Evolutionary conservation across 2,888 invertebrate species (phyloP), one percentile per base, ranked within the genome.

Genomic region (Torymus auratus): DNA sequence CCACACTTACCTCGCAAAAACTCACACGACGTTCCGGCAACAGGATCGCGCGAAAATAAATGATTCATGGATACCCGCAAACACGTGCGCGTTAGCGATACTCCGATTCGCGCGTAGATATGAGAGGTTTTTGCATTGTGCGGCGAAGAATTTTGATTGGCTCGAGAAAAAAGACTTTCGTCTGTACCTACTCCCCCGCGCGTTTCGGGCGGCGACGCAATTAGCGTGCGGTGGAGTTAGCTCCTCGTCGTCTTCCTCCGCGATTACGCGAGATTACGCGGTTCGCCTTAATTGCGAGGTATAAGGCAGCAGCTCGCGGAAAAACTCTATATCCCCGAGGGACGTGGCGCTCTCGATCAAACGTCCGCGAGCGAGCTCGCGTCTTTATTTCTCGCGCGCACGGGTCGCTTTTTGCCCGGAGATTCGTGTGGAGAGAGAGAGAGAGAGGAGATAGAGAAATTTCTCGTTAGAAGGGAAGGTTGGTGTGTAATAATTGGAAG

Each of bases 61-160:
- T 75, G 74, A 52, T 67, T 67, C 74, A 67, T 67, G 67, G 74
- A 60, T 67, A 60, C 64, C 20, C 20, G 1, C 20, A 20, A 1
- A 20, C 20, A 20, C 20, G 2, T 2, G 60, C 23, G 74, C 58
- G 74, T 65, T 20, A 50, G 56, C 17, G 41, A 20, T 20, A 1
- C 15, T 55, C 41, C 64, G 23, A 61, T 71, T 50, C 15, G 1
- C 64, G 15, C 53, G 20, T 14, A 73, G 56, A 73, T 64, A 74
- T 74, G 73, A 74, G 73, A 14, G 17, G 15, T 74, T 74, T 74
- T 74, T 74, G 64, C 64, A 64, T 74, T 74, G 17, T 17, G 2
- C 41, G 7, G 7, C 41, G 1, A 85, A 86, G 85, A 85, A 86
- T 86, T 85, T 86, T 85, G 86, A 86, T 86, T 86, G 85, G 85